These are phyloP conservation scores for Drosophila sulfurigaster DNA, from an alignment of 1,140 invertebrate species.

Conservation along the genomic window DNA sequence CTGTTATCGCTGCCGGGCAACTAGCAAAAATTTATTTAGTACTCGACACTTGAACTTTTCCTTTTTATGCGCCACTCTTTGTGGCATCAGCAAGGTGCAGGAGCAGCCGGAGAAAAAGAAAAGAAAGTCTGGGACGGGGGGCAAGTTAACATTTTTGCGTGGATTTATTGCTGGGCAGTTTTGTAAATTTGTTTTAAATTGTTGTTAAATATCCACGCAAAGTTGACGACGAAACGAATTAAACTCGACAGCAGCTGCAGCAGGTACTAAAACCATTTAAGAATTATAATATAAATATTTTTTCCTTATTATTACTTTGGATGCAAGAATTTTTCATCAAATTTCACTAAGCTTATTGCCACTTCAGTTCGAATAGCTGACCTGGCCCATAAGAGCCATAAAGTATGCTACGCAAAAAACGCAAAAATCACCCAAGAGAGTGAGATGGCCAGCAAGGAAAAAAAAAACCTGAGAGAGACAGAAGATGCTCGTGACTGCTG, in stretches of 20 bases:
- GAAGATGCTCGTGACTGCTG: conserved; percentile 1
- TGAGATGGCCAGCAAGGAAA: neutral
- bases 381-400: conserved; percentile 1
- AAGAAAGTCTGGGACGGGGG: neutral
- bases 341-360: conserved; percentile 15
- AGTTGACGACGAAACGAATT: conserved; percentile 1
- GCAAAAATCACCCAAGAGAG: conserved; percentile 27
- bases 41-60: conserved; percentile 62
- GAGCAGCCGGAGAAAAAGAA: neutral
- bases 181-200: conserved; percentile 55
- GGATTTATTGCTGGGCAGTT: conserved; percentile 58
- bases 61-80: conserved; percentile 30
- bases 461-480: neutral
- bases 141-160: conserved; percentile 1
- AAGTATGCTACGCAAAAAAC: conserved; percentile 6
- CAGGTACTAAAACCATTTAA: neutral
- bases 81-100: neutral
- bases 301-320: neutral
- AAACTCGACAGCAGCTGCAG: neutral
- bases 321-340: conserved; percentile 14
- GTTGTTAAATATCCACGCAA: conserved; percentile 52
- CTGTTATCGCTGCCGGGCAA: conserved; percentile 14
- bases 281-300: conserved; percentile 6
- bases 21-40: conserved; percentile 70
- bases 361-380: conserved; percentile 10